These are phyloP conservation scores for Andrena bucephala DNA, from an alignment of 2,888 invertebrate species.

Conservation along the genomic window DNA sequence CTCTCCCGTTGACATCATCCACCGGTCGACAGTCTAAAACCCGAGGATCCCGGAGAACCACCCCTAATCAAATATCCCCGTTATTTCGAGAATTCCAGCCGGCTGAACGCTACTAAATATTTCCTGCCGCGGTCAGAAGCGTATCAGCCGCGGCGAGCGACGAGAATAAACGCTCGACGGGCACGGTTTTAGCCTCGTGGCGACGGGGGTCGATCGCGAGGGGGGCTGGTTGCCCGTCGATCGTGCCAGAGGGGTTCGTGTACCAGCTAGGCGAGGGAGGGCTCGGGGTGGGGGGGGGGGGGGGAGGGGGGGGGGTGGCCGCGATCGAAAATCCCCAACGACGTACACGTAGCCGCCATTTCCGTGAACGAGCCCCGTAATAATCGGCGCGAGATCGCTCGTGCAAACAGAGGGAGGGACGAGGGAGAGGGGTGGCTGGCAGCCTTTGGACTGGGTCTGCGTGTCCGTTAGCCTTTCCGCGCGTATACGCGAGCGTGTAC, in stretches of 20 bases:
- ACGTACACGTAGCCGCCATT: conserved; percentile 51
- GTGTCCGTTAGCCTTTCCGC: conserved; percentile 68
- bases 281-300: not conserved
- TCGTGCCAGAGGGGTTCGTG: not conserved
- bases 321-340: conserved; percentile 56
- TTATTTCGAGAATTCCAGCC: conserved; percentile 5
- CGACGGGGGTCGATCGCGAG: not conserved
- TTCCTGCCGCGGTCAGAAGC: not conserved
- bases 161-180: conserved; percentile 15
- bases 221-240: not conserved
- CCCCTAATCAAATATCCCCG: not conserved
- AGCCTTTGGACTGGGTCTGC: conserved; percentile 23
- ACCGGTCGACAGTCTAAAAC: not conserved
- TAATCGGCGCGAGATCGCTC: conserved; percentile 69
- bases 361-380: conserved; percentile 61
- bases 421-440: not conserved
- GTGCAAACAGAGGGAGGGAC: conserved; percentile 59
- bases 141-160: not conserved
- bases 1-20: not conserved
- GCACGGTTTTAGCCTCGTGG: conserved; percentile 21
- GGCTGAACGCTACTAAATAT: not conserved
- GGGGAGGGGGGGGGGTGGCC: not conserved
- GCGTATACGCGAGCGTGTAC: conserved; percentile 48
- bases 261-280: not conserved
- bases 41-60: not conserved